Base-by-base conservation (phyloP, 2,888 invertebrate species). In the Xestia rhomboidea region DNA sequence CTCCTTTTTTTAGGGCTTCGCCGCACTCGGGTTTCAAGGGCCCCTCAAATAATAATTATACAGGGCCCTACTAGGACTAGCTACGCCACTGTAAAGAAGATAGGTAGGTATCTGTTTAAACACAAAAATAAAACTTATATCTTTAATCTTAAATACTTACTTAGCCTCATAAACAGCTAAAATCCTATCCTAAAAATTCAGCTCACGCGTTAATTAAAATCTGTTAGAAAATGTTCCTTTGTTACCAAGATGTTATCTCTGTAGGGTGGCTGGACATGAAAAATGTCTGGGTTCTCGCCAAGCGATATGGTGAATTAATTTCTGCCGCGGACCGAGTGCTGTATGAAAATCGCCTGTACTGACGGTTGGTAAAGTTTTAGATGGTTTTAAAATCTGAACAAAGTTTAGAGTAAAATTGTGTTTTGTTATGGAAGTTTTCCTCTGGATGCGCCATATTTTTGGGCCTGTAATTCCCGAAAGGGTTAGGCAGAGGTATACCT, bases 281-380 rank as follows among this genome's bases (percentile, higher is more conserved):
- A 79, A 76, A 86, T 86, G 75, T 51, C 51, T n/a, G 64, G 62
- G 66, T 57, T 54, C 44, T 51, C 18, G 30, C 66, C 27, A 68
- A 18, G 34, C 63, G 76, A 83, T 86, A 86, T 76, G 84, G 71
- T 18, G 46, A 79, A 86, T 83, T 83, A 86, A 84, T 83, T 87
- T 60, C 66, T 54, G 46, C 54, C 51, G 44, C 66, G 21, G 38
- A 72, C 73, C n/a, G 38, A 62, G 68, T 49, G 66, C n/a, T 62
- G 49, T 62, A 51, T 66, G 46, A 73, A 84, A 83, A 79, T 77
- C 49, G 66, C 18, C 41, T 41, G 63, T 66, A 81, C 81, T 27
- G 57, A 8, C 27, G 21, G 0, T 13, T 0, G 7, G 24, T 21
- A 60, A 85, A 85, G 60, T 82, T 51, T 60, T 72, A 0, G 21